These are phyloP conservation scores for Anabas testudineus DNA, from an alignment of 2,797 vertebrate species.

Conservation along the genomic window DNA sequence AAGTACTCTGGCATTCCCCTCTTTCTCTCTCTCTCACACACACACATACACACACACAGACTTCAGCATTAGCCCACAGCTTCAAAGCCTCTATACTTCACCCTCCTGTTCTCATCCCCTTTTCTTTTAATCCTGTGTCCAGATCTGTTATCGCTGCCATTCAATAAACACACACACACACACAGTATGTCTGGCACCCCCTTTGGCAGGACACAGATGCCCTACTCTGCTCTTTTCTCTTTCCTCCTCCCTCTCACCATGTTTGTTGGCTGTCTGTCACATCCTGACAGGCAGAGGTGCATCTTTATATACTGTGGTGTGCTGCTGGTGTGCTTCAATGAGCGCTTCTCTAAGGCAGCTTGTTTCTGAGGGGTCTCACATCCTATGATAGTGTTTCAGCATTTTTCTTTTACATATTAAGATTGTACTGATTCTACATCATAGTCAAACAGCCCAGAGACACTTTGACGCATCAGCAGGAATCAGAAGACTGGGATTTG, in stretches of 20 bases:
- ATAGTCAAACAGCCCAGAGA: too few species aligned
- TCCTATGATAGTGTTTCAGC: not conserved
- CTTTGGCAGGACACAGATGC: constrained; percentile 55
- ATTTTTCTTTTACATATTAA: too few species aligned
- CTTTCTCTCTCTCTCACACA: not conserved
- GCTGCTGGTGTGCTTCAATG: constrained; percentile 24
- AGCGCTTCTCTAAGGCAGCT: constrained; percentile 2
- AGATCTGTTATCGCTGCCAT: constrained; percentile 32
- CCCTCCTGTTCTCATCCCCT: constrained; percentile 11
- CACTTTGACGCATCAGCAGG: too few species aligned
- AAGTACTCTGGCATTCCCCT: not conserved
- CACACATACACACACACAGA: constrained; percentile 9
- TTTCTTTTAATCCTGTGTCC: constrained; percentile 22
- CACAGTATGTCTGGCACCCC: constrained; percentile 58
- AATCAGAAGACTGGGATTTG: too few species aligned
- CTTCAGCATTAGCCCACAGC: constrained; percentile 17
- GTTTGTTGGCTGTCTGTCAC: constrained; percentile 59
- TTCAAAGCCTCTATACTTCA: constrained; percentile 17
- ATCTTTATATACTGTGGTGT: constrained; percentile 41
- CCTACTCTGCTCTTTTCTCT: constrained; percentile 71
- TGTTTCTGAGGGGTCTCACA: constrained; percentile 11
- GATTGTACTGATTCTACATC: too few species aligned
- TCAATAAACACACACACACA: constrained; percentile 27
- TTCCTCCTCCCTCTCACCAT: constrained; percentile 42
- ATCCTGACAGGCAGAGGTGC: constrained; percentile 54